These are phyloP conservation scores for Lagopus muta DNA, from an alignment of 2,113 vertebrate genomes.

Conservation along the genomic window DNA sequence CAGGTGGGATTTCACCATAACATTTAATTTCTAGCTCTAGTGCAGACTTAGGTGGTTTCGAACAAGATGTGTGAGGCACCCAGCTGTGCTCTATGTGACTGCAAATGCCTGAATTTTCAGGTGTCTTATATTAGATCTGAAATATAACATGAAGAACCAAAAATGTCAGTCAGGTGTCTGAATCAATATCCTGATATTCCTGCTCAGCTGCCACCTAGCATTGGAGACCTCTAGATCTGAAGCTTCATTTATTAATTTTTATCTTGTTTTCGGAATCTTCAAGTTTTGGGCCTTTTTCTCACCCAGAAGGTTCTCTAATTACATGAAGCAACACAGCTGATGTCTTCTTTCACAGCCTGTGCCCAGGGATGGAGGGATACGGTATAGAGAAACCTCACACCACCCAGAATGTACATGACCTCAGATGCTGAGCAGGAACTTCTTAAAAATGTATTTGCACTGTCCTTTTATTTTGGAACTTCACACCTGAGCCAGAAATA, in stretches of 20 bases:
- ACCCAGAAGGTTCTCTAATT: neutral
- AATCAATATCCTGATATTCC: neutral
- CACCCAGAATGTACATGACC: neutral
- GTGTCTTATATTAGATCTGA: neutral
- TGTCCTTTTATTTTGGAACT: neutral
- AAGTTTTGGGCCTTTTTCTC: neutral
- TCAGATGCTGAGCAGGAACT: neutral
- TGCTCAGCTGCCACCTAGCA: neutral
- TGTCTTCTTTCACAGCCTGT: neutral
- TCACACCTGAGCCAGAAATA: neutral
- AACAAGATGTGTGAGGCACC: neutral
- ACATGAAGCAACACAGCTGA: neutral
- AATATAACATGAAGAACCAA: neutral
- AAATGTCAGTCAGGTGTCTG: neutral
- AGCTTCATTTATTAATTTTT: neutral
- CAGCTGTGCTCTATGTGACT: neutral
- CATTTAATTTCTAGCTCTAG: neutral
- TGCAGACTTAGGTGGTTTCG: neutral
- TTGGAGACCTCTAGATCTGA: neutral
- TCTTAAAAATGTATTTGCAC: neutral
- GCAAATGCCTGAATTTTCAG: neutral
- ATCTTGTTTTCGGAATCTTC: neutral
- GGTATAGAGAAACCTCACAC: neutral
- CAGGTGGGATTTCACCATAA: slow-evolving; percentile 5
- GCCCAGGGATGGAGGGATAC: neutral